A percentile compares a stretch with the other conserved stretches of the same genome.
Conservation (phyloP, 2,888 invertebrate species). For the Drosophila kuntzei region DNA sequence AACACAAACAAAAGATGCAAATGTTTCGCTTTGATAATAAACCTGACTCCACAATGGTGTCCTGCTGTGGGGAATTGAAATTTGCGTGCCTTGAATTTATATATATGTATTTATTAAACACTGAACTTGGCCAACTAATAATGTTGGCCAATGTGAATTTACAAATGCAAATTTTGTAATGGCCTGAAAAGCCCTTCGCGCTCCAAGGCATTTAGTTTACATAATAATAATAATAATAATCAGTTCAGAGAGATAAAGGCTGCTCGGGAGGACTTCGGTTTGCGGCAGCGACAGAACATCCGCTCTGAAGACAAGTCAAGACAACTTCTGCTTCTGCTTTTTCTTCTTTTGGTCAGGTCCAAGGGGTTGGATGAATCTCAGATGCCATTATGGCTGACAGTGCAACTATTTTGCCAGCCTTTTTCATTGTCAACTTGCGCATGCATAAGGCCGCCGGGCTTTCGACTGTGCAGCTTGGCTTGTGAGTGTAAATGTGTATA, state of each 20-base stretch:
- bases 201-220: conserved; percentile 62
- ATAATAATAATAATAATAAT: conserved; percentile 66
- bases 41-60: neutral
- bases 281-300: conserved; percentile 35
- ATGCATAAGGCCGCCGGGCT: conserved; percentile 55
- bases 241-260: conserved; percentile 33
- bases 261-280: conserved; percentile 14
- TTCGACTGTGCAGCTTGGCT: conserved; percentile 22
- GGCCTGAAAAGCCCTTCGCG: conserved; percentile 43
- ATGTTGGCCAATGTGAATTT: conserved; percentile 66
- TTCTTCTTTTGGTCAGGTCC: conserved; percentile 11
- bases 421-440: conserved; percentile 52
- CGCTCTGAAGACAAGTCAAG: conserved; percentile 34
- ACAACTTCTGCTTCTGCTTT: conserved; percentile 7
- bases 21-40: conserved; percentile 35
- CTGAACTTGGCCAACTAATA: conserved; percentile 60
- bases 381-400: conserved; percentile 34
- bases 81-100: conserved; percentile 48
- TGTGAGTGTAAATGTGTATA: conserved; percentile 1
- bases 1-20: conserved; percentile 57
- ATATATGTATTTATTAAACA: conserved; percentile 17
- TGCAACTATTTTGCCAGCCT: conserved; percentile 38
- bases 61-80: conserved; percentile 3
- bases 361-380: conserved; percentile 8
- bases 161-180: conserved; percentile 74